These are phyloP conservation scores for Saxicola maurus DNA, from an alignment of 2,797 vertebrate species.

Conservation along the genomic window DNA sequence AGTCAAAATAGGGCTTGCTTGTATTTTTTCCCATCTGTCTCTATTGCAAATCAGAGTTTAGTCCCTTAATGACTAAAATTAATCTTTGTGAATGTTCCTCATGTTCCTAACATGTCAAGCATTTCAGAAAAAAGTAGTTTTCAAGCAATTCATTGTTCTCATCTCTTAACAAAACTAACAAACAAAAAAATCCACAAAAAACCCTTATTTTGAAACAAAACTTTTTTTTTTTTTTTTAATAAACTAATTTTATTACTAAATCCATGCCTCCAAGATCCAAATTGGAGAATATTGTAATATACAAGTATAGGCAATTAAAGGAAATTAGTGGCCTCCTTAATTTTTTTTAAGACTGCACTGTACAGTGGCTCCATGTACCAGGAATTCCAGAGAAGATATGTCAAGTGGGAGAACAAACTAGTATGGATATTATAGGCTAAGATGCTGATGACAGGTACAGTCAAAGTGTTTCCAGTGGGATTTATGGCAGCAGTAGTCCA, in stretches of 20 bases:
- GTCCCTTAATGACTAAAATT: not conserved
- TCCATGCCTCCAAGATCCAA: not conserved
- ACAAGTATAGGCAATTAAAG: not conserved
- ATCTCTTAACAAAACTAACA: not conserved
- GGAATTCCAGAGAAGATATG: not conserved
- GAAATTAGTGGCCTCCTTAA: not conserved
- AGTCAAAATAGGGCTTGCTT: not conserved
- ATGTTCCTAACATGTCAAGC: not conserved
- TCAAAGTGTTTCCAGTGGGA: not conserved
- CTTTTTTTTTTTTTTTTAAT: rapidly evolving
- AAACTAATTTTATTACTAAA: not conserved
- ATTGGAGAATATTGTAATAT: not conserved
- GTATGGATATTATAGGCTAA: not conserved
- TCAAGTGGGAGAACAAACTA: not conserved
- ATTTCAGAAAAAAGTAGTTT: not conserved
- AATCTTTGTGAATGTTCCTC: not conserved
- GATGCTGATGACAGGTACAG: not conserved
- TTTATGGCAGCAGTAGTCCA: not conserved
- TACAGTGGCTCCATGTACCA: not conserved
- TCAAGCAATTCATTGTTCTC: not conserved
- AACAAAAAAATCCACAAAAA: not conserved
- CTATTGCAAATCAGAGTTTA: not conserved
- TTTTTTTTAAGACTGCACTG: not conserved
- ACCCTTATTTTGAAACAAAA: not conserved
- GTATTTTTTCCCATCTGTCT: not conserved